These are phyloP conservation scores for Sphaerodactylus townsendi DNA, from an alignment of 2,113 vertebrate species.

Conservation along the genomic window DNA sequence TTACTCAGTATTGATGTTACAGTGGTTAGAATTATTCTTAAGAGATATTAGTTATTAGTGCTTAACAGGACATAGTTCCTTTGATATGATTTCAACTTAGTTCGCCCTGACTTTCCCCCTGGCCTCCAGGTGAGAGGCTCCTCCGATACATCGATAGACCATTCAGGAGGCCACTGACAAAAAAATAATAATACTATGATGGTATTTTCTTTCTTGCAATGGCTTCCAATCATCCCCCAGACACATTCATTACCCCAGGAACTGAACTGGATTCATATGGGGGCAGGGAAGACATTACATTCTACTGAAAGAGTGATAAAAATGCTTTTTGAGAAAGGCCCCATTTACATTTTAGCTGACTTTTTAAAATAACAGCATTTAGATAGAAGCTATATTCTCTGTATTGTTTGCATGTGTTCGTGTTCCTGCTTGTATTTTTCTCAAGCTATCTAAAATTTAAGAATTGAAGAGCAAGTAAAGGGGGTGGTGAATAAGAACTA, in stretches of 20 bases:
- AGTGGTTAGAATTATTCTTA: neutral
- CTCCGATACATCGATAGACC: neutral
- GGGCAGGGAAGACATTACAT: slow-evolving; percentile 30
- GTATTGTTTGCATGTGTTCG: slow-evolving; percentile 49
- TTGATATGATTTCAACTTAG: neutral
- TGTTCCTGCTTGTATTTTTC: slow-evolving; percentile 30
- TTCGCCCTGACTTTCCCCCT: neutral
- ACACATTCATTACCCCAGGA: slow-evolving; percentile 38
- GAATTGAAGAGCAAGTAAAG: slow-evolving; percentile 43
- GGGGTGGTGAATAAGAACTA: neutral
- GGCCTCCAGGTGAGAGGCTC: neutral
- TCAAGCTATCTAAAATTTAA: slow-evolving; percentile 60
- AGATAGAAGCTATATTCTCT: slow-evolving; percentile 50
- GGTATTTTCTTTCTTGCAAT: slow-evolving; percentile 17
- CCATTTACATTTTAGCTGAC: slow-evolving; percentile 48
- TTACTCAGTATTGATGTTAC: neutral
- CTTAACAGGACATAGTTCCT: neutral
- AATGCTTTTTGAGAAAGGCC: slow-evolving; percentile 44
- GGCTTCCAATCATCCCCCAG: slow-evolving; percentile 43
- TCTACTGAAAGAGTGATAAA: slow-evolving; percentile 42
- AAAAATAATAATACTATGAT: neutral
- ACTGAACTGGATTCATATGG: slow-evolving; percentile 3
- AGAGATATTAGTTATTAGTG: neutral
- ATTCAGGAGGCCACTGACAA: neutral
- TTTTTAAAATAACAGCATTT: slow-evolving; percentile 52